Evolutionary conservation across 1,140 invertebrate species (phyloP).

Genomic region (Conopomorpha cramerella): DNA sequence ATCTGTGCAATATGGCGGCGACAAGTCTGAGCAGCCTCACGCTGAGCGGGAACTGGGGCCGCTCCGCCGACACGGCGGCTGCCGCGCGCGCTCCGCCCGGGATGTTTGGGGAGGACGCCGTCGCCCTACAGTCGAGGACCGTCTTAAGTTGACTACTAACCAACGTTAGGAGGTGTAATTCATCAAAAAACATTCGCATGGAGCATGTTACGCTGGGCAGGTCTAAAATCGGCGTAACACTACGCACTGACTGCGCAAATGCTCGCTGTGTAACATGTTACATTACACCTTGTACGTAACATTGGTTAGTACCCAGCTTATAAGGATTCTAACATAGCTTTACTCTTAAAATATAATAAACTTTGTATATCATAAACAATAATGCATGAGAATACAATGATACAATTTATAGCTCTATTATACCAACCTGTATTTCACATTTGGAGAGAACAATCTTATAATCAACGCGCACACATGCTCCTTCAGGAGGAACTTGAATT

Average conservation of each 20-base stretch:
- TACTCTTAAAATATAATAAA: too few species aligned
- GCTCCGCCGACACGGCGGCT: constrained; percentile 71
- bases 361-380: too few species aligned
- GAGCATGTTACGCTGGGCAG: too few species aligned
- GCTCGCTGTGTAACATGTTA: too few species aligned
- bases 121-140: constrained; percentile 18
- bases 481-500: constrained; percentile 94
- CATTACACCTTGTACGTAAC: too few species aligned
- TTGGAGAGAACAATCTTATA: constrained; percentile 97
- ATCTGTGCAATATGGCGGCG: constrained; percentile 90
- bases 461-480: constrained; percentile 96
- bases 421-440: constrained; percentile 84
- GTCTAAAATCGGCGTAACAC: too few species aligned
- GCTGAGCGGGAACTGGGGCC: constrained; percentile 96
- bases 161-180: too few species aligned
- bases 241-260: too few species aligned
- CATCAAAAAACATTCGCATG: too few species aligned
- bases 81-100: constrained; percentile 17
- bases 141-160: too few species aligned
- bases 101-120: constrained; percentile 27
- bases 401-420: constrained; percentile 19
- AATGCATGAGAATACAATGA: constrained; percentile 46
- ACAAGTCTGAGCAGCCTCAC: constrained; percentile 93
- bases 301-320: too few species aligned
- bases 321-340: too few species aligned